Conservation (phyloP, 2,113 vertebrate species). For the Limnothrissa miodon region DNA sequence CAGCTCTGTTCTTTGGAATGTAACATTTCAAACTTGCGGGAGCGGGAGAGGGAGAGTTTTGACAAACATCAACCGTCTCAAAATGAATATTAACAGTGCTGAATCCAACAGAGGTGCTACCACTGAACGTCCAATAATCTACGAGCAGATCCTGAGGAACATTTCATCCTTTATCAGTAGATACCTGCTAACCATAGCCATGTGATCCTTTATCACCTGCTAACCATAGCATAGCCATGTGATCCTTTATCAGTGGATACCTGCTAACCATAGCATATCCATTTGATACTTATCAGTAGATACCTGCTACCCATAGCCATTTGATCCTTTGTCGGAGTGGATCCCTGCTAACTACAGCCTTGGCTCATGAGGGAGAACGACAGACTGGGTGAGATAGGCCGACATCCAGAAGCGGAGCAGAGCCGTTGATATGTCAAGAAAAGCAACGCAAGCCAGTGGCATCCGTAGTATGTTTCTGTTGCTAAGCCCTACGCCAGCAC, state of each 20-base stretch:
- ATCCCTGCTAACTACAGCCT: neutral
- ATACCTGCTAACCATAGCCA: neutral
- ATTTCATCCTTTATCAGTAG: neutral
- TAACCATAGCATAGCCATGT: no score
- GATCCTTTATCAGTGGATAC: neutral
- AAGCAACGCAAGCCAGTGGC: conserved; percentile 25
- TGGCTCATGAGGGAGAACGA: neutral
- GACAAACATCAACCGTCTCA: neutral
- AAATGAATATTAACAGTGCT: no score
- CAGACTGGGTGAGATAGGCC: neutral
- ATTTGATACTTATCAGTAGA: neutral
- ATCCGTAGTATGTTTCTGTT: conserved; percentile 44
- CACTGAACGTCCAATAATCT: neutral
- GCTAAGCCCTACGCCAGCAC: conserved; percentile 33
- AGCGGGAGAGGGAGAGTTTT: neutral
- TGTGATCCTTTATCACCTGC: neutral
- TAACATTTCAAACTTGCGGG: neutral
- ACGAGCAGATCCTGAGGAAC: neutral
- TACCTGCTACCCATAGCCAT: neutral
- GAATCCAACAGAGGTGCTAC: neutral
- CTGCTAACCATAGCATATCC: neutral
- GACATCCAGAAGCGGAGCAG: conserved; percentile 1
- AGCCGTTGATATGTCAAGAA: conserved; percentile 21
- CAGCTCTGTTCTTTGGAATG: neutral
- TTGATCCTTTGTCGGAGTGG: neutral